Conservation (phyloP, 2,113 vertebrate genomes). For the Morone saxatilis region DNA sequence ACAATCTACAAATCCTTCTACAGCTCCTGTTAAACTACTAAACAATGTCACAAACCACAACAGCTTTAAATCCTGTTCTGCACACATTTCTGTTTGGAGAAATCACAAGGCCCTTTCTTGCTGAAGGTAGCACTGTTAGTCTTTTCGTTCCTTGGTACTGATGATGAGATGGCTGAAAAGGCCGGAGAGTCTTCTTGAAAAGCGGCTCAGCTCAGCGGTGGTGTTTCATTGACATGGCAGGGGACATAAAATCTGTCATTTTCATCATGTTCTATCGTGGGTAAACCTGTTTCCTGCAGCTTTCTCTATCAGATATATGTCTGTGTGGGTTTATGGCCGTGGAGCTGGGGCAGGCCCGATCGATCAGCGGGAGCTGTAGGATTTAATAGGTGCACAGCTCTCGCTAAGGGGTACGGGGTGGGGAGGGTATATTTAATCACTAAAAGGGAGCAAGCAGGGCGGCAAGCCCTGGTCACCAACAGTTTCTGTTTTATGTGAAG, state of each 20-base stretch:
- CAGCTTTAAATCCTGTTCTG: constrained; percentile 13
- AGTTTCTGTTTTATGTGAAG: constrained; percentile 73
- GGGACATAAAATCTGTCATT: constrained; percentile 79
- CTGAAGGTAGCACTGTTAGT: constrained; percentile 2
- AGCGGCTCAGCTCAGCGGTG: constrained; percentile 56
- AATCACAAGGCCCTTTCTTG: constrained; percentile 32
- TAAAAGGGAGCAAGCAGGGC: constrained; percentile 73
- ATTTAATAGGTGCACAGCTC: constrained; percentile 80
- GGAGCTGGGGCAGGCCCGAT: constrained; percentile 70
- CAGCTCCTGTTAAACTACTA: neutral
- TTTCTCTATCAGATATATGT: constrained; percentile 79
- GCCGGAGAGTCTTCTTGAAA: constrained; percentile 45
- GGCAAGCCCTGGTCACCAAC: constrained; percentile 70
- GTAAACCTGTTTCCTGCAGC: constrained; percentile 78
- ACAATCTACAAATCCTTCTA: neutral
- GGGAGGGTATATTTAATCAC: constrained; percentile 79
- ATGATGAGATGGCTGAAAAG: constrained; percentile 48
- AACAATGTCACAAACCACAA: neutral
- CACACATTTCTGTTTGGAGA: constrained; percentile 17
- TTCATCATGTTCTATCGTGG: constrained; percentile 74
- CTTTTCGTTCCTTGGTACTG: constrained; percentile 12
- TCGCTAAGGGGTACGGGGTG: constrained; percentile 54
- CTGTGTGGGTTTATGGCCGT: constrained; percentile 74
- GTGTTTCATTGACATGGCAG: constrained; percentile 66
- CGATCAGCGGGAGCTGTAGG: constrained; percentile 75